These are phyloP conservation scores for Scarus forsteni DNA, from an alignment of 2,797 vertebrate genomes.

Conservation along the genomic window DNA sequence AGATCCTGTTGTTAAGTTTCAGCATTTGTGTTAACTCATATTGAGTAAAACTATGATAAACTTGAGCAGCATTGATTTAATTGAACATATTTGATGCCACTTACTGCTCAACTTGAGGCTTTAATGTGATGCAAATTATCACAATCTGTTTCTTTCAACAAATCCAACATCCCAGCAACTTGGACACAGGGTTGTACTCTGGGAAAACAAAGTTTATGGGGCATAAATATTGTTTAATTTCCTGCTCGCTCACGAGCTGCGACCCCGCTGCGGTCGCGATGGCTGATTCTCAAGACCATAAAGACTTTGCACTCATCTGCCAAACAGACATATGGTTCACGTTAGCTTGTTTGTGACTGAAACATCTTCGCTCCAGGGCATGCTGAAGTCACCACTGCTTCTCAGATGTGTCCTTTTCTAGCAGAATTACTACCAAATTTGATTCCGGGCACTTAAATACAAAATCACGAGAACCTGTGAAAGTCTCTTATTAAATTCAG, in stretches of 20 bases:
- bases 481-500: slow-evolving; percentile 14
- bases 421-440: neutral
- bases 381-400: neutral
- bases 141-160: too few relatives aligned
- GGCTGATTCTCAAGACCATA: neutral
- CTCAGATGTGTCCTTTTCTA: neutral
- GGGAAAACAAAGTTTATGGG: neutral
- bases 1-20: too few relatives aligned
- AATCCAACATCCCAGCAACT: too few relatives aligned
- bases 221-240: neutral
- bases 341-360: slow-evolving; percentile 3
- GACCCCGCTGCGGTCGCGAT: neutral
- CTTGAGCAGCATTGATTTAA: too few relatives aligned
- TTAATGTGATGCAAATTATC: too few relatives aligned
- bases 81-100: too few relatives aligned
- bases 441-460: neutral
- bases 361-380: neutral
- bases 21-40: too few relatives aligned
- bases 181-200: too few relatives aligned
- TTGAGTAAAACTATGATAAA: too few relatives aligned
- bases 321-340: neutral
- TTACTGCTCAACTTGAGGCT: too few relatives aligned
- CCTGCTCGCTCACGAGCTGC: neutral
- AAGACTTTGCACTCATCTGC: neutral
- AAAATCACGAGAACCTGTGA: neutral